A percentile compares a stretch with the other conserved stretches of the same genome.
These are phyloP conservation scores for Cremastinae sp. DNA, from an alignment of 2,888 invertebrate species.

Conservation along the genomic window DNA sequence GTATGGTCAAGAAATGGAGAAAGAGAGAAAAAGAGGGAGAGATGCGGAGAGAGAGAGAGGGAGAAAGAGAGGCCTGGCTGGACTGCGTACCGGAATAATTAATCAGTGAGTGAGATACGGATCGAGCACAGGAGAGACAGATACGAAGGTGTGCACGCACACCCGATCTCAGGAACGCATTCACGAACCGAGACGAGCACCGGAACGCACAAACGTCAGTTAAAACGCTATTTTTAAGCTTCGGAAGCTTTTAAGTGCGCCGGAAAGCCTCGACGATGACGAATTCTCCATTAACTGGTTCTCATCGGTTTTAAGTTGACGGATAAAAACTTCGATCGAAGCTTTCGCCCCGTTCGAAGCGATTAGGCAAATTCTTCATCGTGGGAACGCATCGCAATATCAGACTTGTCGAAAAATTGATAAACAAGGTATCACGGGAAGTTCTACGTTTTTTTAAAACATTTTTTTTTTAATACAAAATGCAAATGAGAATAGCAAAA, in stretches of 20 bases:
- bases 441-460: no score
- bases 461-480: no score
- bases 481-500: no score
- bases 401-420: no score
- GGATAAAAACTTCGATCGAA: no score
- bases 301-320: no score
- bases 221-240: constrained; percentile 6
- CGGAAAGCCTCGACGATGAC: not conserved
- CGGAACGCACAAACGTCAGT: constrained; percentile 1
- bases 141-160: constrained; percentile 24
- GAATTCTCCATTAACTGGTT: no score
- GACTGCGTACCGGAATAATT: constrained; percentile 62
- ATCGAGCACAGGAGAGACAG: constrained; percentile 46
- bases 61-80: constrained; percentile 26
- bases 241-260: constrained; percentile 7
- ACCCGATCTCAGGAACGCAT: not conserved
- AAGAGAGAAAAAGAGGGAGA: constrained; percentile 3
- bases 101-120: constrained; percentile 62
- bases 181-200: not conserved
- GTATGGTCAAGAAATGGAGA: constrained; percentile 1
- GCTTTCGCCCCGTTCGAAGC: no score
- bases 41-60: not conserved
- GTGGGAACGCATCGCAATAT: no score
- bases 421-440: no score
- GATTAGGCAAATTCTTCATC: no score